Conservation (phyloP, 2,113 vertebrate genomes). For the Phalacrocorax aristotelis region DNA sequence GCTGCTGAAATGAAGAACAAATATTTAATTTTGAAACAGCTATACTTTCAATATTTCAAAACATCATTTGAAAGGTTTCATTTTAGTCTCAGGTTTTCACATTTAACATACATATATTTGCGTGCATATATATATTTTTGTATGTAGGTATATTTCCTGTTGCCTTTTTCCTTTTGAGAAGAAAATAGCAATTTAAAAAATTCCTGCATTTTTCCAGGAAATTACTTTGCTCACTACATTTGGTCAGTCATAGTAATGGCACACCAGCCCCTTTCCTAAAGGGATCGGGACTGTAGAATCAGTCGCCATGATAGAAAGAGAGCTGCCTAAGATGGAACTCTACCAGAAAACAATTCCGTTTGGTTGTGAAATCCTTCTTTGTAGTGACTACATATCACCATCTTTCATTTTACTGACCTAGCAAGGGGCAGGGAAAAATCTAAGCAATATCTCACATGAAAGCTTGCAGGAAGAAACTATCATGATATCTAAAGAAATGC, state of each 20-base stretch:
- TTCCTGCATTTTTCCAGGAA: background rate
- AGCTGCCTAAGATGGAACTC: background rate
- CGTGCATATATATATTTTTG: rapidly evolving
- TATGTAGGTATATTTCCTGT: background rate
- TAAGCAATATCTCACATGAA: background rate
- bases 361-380: background rate
- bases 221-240: background rate
- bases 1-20: background rate
- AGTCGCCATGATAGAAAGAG: background rate
- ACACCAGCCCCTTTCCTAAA: background rate
- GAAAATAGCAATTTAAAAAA: background rate
- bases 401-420: background rate
- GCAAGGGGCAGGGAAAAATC: background rate
- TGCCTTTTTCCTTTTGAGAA: background rate
- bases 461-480: background rate
- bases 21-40: background rate
- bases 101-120: background rate
- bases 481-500: background rate
- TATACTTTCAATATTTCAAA: background rate
- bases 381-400: background rate
- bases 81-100: background rate
- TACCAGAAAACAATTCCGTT: background rate
- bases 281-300: background rate
- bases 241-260: background rate
- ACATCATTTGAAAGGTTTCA: background rate